Evolutionary conservation across 2,113 vertebrate species (phyloP).

Genomic region (Hemiprocne comata): DNA sequence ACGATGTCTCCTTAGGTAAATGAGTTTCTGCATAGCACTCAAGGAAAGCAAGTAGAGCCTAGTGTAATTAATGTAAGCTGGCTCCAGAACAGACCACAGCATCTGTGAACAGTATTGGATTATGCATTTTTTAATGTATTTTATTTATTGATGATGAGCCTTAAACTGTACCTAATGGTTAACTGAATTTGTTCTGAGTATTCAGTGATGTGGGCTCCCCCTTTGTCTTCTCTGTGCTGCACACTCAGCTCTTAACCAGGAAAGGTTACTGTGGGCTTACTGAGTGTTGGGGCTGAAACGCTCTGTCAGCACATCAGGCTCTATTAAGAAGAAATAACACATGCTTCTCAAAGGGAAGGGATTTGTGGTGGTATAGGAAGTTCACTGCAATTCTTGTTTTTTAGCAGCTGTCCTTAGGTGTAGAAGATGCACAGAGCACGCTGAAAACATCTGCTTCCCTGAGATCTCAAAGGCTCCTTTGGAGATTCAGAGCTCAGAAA

Average conservation of each 20-base stretch:
- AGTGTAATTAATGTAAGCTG: neutral
- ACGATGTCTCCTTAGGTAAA: neutral
- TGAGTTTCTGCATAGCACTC: neutral
- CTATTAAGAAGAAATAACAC: neutral
- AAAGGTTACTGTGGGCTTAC: neutral
- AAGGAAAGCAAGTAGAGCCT: neutral
- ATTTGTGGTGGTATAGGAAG: neutral
- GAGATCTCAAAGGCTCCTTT: neutral
- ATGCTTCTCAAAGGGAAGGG: neutral
- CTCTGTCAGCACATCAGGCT: neutral
- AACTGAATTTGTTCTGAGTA: constrained; percentile 9
- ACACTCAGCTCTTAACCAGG: neutral
- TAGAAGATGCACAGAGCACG: neutral
- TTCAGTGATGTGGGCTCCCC: neutral
- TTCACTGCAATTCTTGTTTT: neutral
- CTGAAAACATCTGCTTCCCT: neutral
- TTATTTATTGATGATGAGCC: constrained; percentile 18
- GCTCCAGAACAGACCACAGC: neutral
- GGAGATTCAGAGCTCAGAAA: neutral
- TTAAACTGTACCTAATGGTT: neutral
- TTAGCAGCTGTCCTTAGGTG: neutral
- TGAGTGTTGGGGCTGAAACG: neutral
- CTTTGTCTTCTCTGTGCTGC: neutral
- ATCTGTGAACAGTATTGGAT: neutral
- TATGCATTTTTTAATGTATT: neutral